Evolutionary conservation across 2,888 invertebrate genomes (phyloP).

Genomic region (Leucophenga maculata): DNA sequence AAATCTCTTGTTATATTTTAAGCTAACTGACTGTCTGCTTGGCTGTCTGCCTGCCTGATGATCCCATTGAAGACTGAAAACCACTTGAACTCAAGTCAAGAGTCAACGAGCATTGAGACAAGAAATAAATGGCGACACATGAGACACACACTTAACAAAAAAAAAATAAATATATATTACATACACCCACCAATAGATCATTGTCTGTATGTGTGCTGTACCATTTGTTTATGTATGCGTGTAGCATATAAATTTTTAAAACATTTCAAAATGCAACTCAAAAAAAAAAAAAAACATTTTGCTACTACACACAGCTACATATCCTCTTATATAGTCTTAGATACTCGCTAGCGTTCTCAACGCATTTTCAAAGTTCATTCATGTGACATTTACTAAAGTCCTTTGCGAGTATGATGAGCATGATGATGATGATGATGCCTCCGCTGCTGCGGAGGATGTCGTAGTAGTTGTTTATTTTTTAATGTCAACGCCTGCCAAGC

Average conservation of each 20-base stretch:
- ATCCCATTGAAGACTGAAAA: neutral
- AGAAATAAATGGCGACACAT: conserved; percentile 3
- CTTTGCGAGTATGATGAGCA: no score
- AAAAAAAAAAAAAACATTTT: no score
- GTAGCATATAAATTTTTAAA: conserved; percentile 6
- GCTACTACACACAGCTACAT: neutral
- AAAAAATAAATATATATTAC: no score
- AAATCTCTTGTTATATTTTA: no score
- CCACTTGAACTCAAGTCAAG: conserved; percentile 7
- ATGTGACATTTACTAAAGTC: neutral
- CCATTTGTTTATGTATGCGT: conserved; percentile 5
- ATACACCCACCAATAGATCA: neutral
- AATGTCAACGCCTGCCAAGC: neutral
- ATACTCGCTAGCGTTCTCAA: neutral
- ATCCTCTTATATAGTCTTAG: neutral
- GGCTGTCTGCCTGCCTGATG: no score
- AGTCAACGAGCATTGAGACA: conserved; percentile 1
- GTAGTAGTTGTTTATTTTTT: neutral
- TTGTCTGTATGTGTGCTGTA: neutral
- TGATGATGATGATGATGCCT: no score
- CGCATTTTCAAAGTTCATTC: conserved; percentile 1
- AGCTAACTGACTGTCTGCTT: no score
- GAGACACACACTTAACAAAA: no score
- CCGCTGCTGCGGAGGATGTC: no score
- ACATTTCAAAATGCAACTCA: conserved; percentile 3